phyloP scores from a whole-genome alignment of 2,113 vertebrate genomes.

The Tautogolabrus adspersus region DNA sequence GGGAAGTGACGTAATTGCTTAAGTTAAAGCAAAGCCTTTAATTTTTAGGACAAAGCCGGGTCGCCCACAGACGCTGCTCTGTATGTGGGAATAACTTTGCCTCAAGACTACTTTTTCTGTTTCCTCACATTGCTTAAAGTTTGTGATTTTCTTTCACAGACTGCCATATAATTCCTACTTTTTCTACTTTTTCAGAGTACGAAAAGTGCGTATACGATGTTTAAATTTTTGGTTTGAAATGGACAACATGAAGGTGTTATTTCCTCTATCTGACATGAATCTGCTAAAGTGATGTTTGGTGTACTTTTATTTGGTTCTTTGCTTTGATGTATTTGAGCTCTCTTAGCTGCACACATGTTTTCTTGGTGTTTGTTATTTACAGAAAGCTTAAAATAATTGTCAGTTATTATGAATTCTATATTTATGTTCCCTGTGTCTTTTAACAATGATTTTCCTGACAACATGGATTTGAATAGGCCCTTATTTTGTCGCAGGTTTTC shows the following conservation, averaged over 20 bases:
- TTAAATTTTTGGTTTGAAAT: constrained; percentile 44
- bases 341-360: constrained; percentile 42
- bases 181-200: constrained; percentile 72
- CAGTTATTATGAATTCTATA: constrained; percentile 34
- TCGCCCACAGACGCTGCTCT: constrained; percentile 54
- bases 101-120: constrained; percentile 74
- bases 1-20: constrained; percentile 86
- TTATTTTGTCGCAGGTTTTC: constrained; percentile 24
- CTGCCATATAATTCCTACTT: constrained; percentile 73
- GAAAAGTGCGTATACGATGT: constrained; percentile 43
- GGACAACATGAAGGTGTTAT: constrained; percentile 57
- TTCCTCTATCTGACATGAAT: constrained; percentile 49
- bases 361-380: constrained; percentile 41
- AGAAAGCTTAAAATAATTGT: constrained; percentile 31
- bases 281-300: constrained; percentile 44
- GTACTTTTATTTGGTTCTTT: constrained; percentile 33
- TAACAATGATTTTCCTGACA: constrained; percentile 11
- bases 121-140: constrained; percentile 58
- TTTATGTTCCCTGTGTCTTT: constrained; percentile 51
- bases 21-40: constrained; percentile 36
- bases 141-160: constrained; percentile 69
- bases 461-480: constrained; percentile 41
- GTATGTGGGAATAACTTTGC: constrained; percentile 72
- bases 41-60: constrained; percentile 51
- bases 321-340: constrained; percentile 34